Evolutionary conservation across 2,113 vertebrate genomes (phyloP).

Genomic region (Psophia crepitans): DNA sequence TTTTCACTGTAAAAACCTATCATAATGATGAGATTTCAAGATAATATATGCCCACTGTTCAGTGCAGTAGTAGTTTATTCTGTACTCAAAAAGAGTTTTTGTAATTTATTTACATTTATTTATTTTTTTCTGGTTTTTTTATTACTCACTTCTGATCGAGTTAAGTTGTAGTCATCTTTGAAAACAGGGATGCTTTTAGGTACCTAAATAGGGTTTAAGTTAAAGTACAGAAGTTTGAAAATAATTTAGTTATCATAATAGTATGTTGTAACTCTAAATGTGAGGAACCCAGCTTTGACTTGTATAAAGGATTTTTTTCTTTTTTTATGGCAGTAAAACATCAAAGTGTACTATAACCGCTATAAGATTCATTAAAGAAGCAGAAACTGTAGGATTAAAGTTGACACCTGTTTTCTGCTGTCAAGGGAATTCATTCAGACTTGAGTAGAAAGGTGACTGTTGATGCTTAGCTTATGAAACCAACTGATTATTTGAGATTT

Average conservation of each 20-base stretch:
- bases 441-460: background rate
- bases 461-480: background rate
- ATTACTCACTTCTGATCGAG: background rate
- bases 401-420: background rate
- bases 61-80: background rate
- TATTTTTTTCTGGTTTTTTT: background rate
- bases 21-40: background rate
- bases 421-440: background rate
- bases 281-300: background rate
- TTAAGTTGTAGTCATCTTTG: background rate
- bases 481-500: background rate
- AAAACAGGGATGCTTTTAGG: background rate
- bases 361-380: background rate
- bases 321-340: background rate
- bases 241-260: background rate
- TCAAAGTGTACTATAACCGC: background rate
- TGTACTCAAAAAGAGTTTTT: background rate
- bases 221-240: background rate
- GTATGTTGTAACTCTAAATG: background rate
- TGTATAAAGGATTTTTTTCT: background rate
- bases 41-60: background rate
- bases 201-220: background rate
- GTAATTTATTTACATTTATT: background rate
- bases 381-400: background rate
- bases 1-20: background rate